Evolutionary conservation across 2,113 vertebrate genomes (phyloP).

Genomic region (Mesembrinibis cayennensis): DNA sequence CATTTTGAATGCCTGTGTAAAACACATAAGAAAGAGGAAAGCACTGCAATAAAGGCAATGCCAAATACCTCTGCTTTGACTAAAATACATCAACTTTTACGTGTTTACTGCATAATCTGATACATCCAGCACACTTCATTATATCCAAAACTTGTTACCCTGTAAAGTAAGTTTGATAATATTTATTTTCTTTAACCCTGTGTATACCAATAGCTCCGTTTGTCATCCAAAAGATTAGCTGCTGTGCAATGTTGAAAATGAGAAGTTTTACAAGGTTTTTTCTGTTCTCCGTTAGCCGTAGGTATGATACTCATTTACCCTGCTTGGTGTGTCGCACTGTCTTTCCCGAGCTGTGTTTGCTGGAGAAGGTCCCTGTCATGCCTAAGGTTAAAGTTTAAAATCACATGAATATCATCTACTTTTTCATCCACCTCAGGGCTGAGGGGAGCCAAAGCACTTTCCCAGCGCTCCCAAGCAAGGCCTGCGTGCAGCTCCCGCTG

Average conservation of each 20-base stretch:
- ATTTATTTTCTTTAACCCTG: neutral
- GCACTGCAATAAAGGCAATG: neutral
- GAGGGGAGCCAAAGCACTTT: neutral
- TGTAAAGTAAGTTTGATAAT: neutral
- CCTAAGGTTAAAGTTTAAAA: neutral
- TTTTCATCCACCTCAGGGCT: neutral
- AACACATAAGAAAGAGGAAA: neutral
- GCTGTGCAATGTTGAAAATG: neutral
- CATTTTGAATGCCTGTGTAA: neutral
- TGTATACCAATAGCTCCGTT: neutral
- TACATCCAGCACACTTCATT: neutral
- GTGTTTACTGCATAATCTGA: neutral
- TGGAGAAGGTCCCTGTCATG: rapidly evolving
- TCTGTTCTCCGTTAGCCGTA: neutral
- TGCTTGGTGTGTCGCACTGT: rapidly evolving
- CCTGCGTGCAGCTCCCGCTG: neutral
- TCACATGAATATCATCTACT: neutral
- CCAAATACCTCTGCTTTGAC: neutral
- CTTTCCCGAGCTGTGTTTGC: neutral
- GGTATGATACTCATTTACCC: too few relatives aligned
- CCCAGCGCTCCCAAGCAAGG: neutral
- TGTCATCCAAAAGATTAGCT: neutral
- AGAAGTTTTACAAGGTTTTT: neutral
- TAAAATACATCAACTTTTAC: neutral
- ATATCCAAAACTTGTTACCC: neutral